Conservation (phyloP, 2,888 invertebrate genomes). For the Schrankia costaestrigalis region DNA sequence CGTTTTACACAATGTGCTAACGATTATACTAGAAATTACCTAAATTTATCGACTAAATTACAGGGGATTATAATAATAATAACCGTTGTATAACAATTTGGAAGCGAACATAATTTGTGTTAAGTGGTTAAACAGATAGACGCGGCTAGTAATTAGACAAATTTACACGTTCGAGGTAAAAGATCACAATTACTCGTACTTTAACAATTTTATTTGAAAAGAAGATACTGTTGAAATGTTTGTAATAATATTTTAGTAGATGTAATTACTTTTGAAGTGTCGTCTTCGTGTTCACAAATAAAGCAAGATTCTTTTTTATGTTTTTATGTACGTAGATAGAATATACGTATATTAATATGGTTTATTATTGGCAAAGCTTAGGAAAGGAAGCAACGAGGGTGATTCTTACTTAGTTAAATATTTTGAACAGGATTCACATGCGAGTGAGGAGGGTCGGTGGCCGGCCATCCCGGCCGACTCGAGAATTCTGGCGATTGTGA, state of each 20-base stretch:
- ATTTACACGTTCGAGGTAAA: background rate
- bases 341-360: conserved; percentile 37
- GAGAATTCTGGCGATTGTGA: conserved; percentile 76
- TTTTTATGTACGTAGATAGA: no score
- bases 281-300: no score
- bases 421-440: conserved; percentile 60
- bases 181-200: conserved; percentile 4
- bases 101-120: conserved; percentile 4
- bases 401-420: conserved; percentile 64
- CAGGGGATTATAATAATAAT: conserved; percentile 7
- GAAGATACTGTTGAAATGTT: background rate
- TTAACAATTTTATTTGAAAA: conserved; percentile 1
- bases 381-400: conserved; percentile 32
- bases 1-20: conserved; percentile 28
- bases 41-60: conserved; percentile 14
- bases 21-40: conserved; percentile 17
- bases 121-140: conserved; percentile 5
- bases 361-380: conserved; percentile 36
- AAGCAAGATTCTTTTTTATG: no score
- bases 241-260: conserved; percentile 2
- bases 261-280: no score
- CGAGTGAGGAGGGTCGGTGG: conserved; percentile 71
- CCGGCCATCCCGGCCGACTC: conserved; percentile 57
- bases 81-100: background rate
- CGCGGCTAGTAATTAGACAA: background rate